These are phyloP conservation scores for Chiridota heheva DNA, from an alignment of 35 echinoderm and acorn worm species.

Conservation along the genomic window DNA sequence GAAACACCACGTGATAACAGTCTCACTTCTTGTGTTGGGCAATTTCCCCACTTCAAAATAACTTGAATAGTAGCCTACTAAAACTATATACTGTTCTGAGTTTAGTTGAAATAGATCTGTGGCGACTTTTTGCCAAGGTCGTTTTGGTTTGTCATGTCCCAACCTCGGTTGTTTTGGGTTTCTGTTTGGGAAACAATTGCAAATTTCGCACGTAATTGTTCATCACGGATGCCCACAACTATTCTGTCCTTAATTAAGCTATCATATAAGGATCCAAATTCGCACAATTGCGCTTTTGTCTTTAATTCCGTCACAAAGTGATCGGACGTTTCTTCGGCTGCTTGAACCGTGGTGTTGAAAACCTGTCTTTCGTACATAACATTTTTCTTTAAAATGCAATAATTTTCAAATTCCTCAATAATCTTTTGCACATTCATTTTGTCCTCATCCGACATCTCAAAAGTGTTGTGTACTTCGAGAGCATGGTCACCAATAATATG, in stretches of 20 bases:
- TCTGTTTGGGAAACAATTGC: too few relatives aligned
- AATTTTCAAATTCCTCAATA: neutral
- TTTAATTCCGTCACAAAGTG: conserved; percentile 48
- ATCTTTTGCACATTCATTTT: neutral
- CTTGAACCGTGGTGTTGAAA: conserved; percentile 6
- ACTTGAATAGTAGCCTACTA: too few relatives aligned
- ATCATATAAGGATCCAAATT: conserved; percentile 38
- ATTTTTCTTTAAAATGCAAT: conserved; percentile 20
- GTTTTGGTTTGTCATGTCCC: too few relatives aligned
- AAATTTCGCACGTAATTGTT: conserved; percentile 31
- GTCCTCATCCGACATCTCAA: neutral
- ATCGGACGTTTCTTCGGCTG: conserved; percentile 20
- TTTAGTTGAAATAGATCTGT: too few relatives aligned
- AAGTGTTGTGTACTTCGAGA: conserved; percentile 61
- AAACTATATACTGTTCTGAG: too few relatives aligned
- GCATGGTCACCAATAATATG: conserved; percentile 59
- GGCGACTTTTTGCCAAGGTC: too few relatives aligned
- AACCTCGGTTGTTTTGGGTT: too few relatives aligned
- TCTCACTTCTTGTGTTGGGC: too few relatives aligned
- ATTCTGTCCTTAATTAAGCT: conserved; percentile 55
- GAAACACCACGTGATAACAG: too few relatives aligned
- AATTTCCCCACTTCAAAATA: too few relatives aligned
- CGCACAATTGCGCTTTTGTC: conserved; percentile 52
- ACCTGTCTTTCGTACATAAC: conserved; percentile 26
- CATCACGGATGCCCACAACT: conserved; percentile 37